Conservation (phyloP, 2,113 vertebrate genomes). For the Aix galericulata region DNA sequence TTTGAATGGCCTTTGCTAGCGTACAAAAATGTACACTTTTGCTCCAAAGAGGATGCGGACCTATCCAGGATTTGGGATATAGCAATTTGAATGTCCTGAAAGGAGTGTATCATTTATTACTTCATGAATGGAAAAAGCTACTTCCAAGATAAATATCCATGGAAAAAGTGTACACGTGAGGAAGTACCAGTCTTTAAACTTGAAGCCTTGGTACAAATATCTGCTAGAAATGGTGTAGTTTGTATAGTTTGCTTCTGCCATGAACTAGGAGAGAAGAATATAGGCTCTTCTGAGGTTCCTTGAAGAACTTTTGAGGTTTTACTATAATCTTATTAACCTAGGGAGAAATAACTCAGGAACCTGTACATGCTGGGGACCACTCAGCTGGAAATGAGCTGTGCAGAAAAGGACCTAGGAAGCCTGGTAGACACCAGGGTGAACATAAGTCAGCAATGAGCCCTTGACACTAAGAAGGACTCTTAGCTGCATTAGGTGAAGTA, state of each 20-base stretch:
- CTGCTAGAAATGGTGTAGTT: background rate
- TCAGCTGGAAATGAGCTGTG: too few species aligned
- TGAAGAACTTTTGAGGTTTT: background rate
- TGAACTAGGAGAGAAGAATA: background rate
- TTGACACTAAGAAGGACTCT: too few species aligned
- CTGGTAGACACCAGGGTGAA: too few species aligned
- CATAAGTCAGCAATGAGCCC: too few species aligned
- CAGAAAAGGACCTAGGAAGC: too few species aligned
- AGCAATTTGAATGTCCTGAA: background rate
- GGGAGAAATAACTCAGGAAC: too few species aligned
- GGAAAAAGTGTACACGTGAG: background rate
- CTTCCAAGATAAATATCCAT: background rate
- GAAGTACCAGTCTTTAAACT: background rate
- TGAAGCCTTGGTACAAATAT: background rate
- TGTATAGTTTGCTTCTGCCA: background rate
- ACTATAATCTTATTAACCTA: background rate
- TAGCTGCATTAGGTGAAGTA: too few species aligned
- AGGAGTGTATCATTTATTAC: background rate
- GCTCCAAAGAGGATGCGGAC: background rate
- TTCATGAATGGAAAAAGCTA: background rate
- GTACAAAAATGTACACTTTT: background rate
- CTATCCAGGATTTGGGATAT: background rate
- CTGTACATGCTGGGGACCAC: too few species aligned
- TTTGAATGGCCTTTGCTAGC: background rate
- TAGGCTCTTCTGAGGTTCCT: background rate